Evolutionary conservation across 2,113 vertebrate genomes (phyloP).

Genomic region (Corythoichthys intestinalis): DNA sequence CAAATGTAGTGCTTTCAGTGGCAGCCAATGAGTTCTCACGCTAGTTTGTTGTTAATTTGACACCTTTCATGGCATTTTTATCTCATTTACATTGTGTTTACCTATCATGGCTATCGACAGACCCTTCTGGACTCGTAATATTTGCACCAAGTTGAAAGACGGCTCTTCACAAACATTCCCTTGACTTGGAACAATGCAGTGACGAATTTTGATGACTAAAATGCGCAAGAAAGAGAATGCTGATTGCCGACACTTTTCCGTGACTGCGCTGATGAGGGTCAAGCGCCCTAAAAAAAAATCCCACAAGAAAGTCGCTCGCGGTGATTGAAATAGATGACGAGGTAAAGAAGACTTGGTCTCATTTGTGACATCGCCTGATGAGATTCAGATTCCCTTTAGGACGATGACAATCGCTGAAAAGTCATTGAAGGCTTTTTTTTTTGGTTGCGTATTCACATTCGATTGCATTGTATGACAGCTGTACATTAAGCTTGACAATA

Average conservation of each 20-base stretch:
- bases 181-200: not conserved
- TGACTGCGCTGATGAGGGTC: slow-evolving; percentile 65
- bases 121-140: slow-evolving; percentile 49
- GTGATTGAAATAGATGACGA: slow-evolving; percentile 68
- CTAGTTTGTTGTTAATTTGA: too few relatives aligned
- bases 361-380: slow-evolving; percentile 59
- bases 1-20: too few relatives aligned
- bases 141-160: slow-evolving; percentile 57
- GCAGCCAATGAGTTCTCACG: too few relatives aligned
- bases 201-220: slow-evolving; percentile 28
- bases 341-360: slow-evolving; percentile 41
- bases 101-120: slow-evolving; percentile 52
- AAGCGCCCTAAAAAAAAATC: slow-evolving; percentile 41
- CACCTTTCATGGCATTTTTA: too few relatives aligned
- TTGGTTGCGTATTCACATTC: not conserved
- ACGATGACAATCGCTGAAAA: slow-evolving; percentile 31
- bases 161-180: slow-evolving; percentile 48
- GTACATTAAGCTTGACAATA: slow-evolving; percentile 23
- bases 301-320: slow-evolving; percentile 45
- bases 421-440: not conserved
- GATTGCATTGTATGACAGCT: slow-evolving; percentile 15
- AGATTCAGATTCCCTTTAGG: slow-evolving; percentile 57
- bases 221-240: slow-evolving; percentile 25
- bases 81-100: slow-evolving; percentile 48
- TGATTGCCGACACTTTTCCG: slow-evolving; percentile 40